Percentiles rank a stretch among this genome's conserved stretches.
These are phyloP conservation scores for Andrena fulva DNA, from an alignment of 2,888 invertebrate genomes.

Conservation along the genomic window DNA sequence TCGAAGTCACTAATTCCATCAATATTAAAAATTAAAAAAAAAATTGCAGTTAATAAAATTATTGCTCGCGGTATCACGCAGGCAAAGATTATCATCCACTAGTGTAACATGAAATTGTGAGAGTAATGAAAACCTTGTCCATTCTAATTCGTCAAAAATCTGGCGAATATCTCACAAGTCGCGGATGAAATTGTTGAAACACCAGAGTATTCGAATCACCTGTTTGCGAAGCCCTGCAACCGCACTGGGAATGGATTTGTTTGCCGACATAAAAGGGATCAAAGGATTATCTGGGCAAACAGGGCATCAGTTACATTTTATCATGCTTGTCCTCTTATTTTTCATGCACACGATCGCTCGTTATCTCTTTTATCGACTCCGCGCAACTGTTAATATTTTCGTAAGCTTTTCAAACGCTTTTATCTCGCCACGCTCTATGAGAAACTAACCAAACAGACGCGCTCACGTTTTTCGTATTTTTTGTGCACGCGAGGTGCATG, in stretches of 20 bases:
- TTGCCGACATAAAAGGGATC: constrained; percentile 75
- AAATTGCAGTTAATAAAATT: too few relatives aligned
- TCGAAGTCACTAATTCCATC: too few relatives aligned
- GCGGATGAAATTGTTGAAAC: constrained; percentile 9
- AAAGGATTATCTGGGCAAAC: constrained; percentile 77
- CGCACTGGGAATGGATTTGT: constrained; percentile 74
- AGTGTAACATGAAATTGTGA: too few relatives aligned
- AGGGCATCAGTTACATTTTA: constrained; percentile 75
- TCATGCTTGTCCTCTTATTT: constrained; percentile 73
- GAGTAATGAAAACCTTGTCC: too few relatives aligned
- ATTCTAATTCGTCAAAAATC: too few relatives aligned
- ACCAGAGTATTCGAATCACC: constrained; percentile 57
- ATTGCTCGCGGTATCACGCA: too few relatives aligned
- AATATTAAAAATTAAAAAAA: too few relatives aligned
- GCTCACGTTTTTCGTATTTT: background rate
- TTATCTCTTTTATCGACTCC: constrained; percentile 72
- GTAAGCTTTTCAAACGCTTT: constrained; percentile 44
- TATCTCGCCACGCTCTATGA: constrained; percentile 46
- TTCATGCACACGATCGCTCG: constrained; percentile 73
- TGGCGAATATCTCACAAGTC: too few relatives aligned
- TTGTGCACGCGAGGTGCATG: background rate
- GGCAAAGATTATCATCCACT: too few relatives aligned
- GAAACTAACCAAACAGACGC: constrained; percentile 13
- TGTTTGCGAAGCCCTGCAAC: constrained; percentile 65
- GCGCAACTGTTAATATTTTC: constrained; percentile 78